phyloP scores from a whole-genome alignment of 1,140 invertebrate genomes.

The Ceratosolen solmsi region DNA sequence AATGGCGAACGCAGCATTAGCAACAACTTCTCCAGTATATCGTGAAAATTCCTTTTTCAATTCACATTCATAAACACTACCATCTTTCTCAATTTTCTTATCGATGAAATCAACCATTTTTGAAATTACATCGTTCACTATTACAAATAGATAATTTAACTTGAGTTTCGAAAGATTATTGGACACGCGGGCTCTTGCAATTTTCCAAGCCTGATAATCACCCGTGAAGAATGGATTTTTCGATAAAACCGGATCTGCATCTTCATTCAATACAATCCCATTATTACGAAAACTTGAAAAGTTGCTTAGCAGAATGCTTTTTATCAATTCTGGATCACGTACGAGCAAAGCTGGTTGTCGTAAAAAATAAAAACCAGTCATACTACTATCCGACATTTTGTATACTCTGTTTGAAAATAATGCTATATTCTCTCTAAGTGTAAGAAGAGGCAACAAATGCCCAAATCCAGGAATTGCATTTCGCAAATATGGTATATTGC shows the following conservation, averaged over 20 bases:
- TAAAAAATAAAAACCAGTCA: conserved; percentile 60
- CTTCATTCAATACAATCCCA: conserved; percentile 12
- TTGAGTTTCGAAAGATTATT: conserved; percentile 54
- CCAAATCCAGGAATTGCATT: conserved; percentile 57
- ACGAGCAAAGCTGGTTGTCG: conserved; percentile 57
- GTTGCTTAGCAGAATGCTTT: conserved; percentile 60
- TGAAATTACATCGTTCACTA: conserved; percentile 34
- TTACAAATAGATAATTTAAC: conserved; percentile 46
- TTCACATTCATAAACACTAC: conserved; percentile 54
- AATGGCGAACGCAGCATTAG: conserved; percentile 72
- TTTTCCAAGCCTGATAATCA: conserved; percentile 55
- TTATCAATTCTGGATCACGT: conserved; percentile 61
- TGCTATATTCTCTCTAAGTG: conserved; percentile 30
- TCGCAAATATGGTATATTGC: conserved; percentile 65
- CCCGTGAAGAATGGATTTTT: conserved; percentile 61
- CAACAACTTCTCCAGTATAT: conserved; percentile 73
- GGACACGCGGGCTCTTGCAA: conserved; percentile 37
- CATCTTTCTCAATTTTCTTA: conserved; percentile 12
- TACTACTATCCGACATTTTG: conserved; percentile 44
- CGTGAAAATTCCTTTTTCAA: conserved; percentile 63
- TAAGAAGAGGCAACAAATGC: conserved; percentile 54
- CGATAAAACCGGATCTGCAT: conserved; percentile 55
- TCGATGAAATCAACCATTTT: conserved; percentile 53
- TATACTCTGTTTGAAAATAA: conserved; percentile 52
- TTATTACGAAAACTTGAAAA: conserved; percentile 61